phyloP scores from a whole-genome alignment of 2,797 vertebrate species.

The Acipenser transmontanus region DNA sequence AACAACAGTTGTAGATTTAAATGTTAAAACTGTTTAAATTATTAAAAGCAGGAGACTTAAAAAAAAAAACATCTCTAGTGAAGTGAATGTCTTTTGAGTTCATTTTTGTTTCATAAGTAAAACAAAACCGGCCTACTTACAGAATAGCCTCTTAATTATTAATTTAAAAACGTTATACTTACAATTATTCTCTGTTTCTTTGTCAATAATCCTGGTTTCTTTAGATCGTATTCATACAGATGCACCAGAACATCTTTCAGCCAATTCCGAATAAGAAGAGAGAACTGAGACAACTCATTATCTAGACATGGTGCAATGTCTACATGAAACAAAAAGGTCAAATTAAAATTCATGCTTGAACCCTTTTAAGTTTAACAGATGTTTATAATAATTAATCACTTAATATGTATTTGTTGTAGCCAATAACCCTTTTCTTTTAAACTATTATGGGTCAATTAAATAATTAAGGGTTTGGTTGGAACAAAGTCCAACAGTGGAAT shows the following conservation, averaged over 20 bases:
- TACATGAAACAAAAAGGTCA: not conserved
- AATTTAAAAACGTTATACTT: not conserved
- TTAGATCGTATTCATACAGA: conserved; percentile 4
- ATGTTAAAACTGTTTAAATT: too few relatives aligned
- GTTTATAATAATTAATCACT: not conserved
- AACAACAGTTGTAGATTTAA: too few relatives aligned
- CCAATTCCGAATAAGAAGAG: conserved; percentile 1
- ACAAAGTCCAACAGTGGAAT: too few relatives aligned
- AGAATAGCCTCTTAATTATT: not conserved
- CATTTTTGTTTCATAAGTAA: not conserved
- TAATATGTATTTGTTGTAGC: not conserved
- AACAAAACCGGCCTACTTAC: not conserved
- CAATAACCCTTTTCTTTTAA: not conserved
- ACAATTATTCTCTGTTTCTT: conserved; percentile 6
- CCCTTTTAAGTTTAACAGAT: not conserved
- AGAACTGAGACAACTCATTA: conserved; percentile 9
- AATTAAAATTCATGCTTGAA: not conserved
- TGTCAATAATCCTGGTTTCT: not conserved
- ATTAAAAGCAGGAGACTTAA: not conserved
- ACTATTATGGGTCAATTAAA: not conserved
- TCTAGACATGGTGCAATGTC: conserved; percentile 8
- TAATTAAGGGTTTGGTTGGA: too few relatives aligned
- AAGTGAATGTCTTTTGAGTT: too few relatives aligned
- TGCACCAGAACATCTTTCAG: conserved; percentile 10
- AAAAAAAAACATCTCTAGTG: not conserved